Conservation (phyloP, 2,113 vertebrate species). For the Leucosticte australis region DNA sequence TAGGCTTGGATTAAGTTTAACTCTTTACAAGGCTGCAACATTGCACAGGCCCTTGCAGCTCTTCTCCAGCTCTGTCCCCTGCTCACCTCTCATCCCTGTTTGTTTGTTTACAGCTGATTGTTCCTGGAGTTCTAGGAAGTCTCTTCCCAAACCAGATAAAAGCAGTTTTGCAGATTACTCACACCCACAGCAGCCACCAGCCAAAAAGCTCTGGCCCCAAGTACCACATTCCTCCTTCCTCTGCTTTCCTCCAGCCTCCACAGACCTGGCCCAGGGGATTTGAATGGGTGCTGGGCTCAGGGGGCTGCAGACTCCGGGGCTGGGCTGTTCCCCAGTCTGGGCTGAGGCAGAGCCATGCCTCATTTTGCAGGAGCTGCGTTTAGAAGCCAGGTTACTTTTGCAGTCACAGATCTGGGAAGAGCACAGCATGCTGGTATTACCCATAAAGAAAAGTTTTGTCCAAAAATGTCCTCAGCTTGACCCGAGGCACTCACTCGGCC, state of each 20-base stretch:
- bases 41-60: background rate
- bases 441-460: fast-evolving
- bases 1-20: slow-evolving; percentile 25
- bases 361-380: fast-evolving
- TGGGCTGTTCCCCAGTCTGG: background rate
- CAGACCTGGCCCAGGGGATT: too few species aligned
- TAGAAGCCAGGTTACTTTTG: background rate
- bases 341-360: fast-evolving
- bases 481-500: fast-evolving
- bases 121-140: background rate
- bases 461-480: background rate
- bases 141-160: background rate
- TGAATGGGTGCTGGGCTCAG: fast-evolving
- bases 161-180: background rate
- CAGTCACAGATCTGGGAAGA: fast-evolving
- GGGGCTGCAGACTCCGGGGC: background rate
- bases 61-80: background rate
- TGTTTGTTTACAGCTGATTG: fast-evolving
- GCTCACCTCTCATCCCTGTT: too few species aligned
- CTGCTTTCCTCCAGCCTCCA: background rate
- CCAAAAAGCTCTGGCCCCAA: fast-evolving
- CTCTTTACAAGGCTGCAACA: background rate
- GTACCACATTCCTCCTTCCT: background rate
- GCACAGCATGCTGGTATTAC: fast-evolving
- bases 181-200: background rate